Evolutionary conservation across 2,113 vertebrate genomes (phyloP), one percentile per base, ranked within the genome.

Genomic region (Cryptoleucopteryx plumbea): DNA sequence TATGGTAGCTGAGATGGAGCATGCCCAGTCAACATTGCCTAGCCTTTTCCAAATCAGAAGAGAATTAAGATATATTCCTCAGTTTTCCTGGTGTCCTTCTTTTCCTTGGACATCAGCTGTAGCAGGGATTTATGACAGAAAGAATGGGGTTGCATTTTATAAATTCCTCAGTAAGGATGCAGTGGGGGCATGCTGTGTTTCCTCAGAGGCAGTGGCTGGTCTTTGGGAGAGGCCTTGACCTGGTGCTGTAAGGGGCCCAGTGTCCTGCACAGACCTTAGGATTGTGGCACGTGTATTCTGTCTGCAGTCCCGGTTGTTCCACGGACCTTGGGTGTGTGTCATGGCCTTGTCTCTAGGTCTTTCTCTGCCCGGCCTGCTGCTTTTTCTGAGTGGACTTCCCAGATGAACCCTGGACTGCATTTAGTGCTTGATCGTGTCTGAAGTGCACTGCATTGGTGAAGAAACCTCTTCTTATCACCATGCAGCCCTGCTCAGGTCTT

Each of bases 401-500:
- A 0, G 19, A 29, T 36, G 29, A 93, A 21, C 7, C 10, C n/a
- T 23, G 63, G 34, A 21, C 14, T 10, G 40, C 7, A 9, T n/a
- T 40, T 73, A 65, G 15, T 59, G 32, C n/a, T 53, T 36, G 48
- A 17, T 36, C 0, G 0, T 67, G 27, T 48, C 27, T 80, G 43
- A 72, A 59, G n/a, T 0, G 0, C 25, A 6, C 31, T 11, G 10
- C 27, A 8, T 6, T 75, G 47, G 9, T 67, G 38, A 93, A 63
- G 66, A 83, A 86, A 45, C 2, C 9, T 58, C n/a, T 71, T 29
- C 1, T 6, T 45, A 29, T 55, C 47, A 31, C 31, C 12, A 1
- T 0, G 3, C 2, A 7, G 20, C 17, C 50, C n/a, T 67, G 42
- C 36, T 65, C 18, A 32, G 8, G 25, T 53, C 48, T 42, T 61